Percentiles rank a stretch among this genome's conserved stretches.
Conservation (phyloP, 2,888 invertebrate species). For the Bombylius major region DNA sequence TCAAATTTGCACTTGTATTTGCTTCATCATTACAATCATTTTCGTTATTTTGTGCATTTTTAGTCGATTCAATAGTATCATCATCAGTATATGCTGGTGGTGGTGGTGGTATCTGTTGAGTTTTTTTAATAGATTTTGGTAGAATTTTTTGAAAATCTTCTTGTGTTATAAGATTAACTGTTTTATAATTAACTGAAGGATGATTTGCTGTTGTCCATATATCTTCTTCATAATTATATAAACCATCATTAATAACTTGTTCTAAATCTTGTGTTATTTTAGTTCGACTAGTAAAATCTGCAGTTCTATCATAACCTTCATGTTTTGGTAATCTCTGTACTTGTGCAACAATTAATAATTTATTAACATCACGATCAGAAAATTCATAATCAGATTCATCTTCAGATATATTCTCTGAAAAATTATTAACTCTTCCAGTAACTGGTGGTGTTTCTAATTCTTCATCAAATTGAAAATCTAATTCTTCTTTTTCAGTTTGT, state of each 20-base stretch:
- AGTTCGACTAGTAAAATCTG: constrained; percentile 77
- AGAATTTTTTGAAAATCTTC: constrained; percentile 75
- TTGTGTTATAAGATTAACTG: constrained; percentile 77
- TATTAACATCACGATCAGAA: constrained; percentile 84
- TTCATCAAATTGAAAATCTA: constrained; percentile 96
- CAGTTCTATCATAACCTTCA: constrained; percentile 81
- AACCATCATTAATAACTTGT: constrained; percentile 93
- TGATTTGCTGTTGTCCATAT: constrained; percentile 58
- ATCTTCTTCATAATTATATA: constrained; percentile 91
- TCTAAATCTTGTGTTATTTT: constrained; percentile 92
- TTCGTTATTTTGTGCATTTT: not conserved
- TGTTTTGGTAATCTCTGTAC: constrained; percentile 57
- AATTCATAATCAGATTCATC: constrained; percentile 79
- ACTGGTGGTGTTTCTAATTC: constrained; percentile 67
- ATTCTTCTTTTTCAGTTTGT: constrained; percentile 54
- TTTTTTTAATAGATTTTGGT: constrained; percentile 50
- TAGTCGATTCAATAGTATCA: constrained; percentile 10
- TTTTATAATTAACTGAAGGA: constrained; percentile 53
- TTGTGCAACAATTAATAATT: constrained; percentile 91
- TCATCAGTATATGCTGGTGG: constrained; percentile 51
- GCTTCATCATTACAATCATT: not conserved
- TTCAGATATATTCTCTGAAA: constrained; percentile 61
- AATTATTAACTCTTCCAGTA: constrained; percentile 69
- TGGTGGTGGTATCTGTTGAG: constrained; percentile 65
- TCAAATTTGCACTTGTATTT: constrained; percentile 7